Base-by-base conservation (phyloP, 2,797 vertebrate genomes). In the Eospalax fontanierii region DNA sequence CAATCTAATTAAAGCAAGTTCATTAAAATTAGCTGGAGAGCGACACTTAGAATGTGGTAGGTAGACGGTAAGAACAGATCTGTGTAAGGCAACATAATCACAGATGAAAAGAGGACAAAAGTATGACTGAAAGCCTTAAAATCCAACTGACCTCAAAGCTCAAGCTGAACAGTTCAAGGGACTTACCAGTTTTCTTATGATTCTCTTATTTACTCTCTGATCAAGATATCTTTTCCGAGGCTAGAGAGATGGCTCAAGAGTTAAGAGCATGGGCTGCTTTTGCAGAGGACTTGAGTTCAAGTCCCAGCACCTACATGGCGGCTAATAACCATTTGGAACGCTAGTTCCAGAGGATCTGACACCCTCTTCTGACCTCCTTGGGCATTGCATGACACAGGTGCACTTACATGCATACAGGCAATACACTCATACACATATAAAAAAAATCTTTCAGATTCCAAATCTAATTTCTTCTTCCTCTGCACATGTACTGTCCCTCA, bases 21-120 rank as follows among this genome's bases (percentile, higher is more conserved):
- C 90, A 91, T 93, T 90, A 90, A 74, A 89, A 80, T 28, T 86
- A 90, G 33, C 33, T 85, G 59, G 40, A 78, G 43, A 97, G 40
- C 4, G 59, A 35, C 24, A 50, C 24, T 91, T 76, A 78, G 81
- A 46, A 35, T 19, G 19, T 11, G 5, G 59, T 59, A 65, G 57
- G 33, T 88, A 74, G 22, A 94, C 16, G 57, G 8, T 19, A 78
- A 81, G 83, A 86, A 66, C 4, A n/a, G 6, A 15, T 50, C 28
- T 78, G 43, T 66, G 24, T 6, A 74, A 94, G 68, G 19, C 33
- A 73, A 80, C 28, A 63, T 35, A 66, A 50, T 43, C 50, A 54
- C 35, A 87, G 66, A 90, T 73, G 21, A 26, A 76, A 90, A 75
- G 43, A 74, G 19, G 33, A 50, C 76, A 59, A 78, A 78, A 63